Evolutionary conservation across 2,113 vertebrate genomes (phyloP).

Genomic region (Poecilia latipinna): DNA sequence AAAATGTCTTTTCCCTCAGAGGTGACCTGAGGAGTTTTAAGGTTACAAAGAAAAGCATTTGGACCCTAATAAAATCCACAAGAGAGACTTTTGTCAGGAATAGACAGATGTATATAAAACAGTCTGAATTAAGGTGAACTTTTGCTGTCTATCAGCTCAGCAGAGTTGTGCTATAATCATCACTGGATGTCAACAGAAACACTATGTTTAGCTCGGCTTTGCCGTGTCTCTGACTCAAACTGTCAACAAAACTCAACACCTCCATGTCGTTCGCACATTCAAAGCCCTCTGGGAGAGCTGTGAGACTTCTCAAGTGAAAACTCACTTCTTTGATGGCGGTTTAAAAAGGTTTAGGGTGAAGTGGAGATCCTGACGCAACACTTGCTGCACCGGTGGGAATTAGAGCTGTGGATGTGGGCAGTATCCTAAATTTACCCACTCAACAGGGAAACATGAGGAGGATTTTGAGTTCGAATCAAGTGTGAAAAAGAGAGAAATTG

Average conservation of each 20-base stretch:
- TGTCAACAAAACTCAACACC: conserved; percentile 1
- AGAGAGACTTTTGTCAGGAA: not conserved
- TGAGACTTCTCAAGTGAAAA: conserved; percentile 1
- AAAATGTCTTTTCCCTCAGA: not conserved
- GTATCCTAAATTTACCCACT: not conserved
- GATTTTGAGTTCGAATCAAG: not conserved
- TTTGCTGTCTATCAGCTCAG: not conserved
- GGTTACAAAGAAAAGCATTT: not conserved
- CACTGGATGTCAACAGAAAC: not conserved
- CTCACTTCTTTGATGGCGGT: not conserved
- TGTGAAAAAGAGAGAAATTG: not conserved
- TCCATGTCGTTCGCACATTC: not conserved
- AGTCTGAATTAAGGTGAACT: not conserved
- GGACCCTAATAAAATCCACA: not conserved
- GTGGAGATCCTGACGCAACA: not conserved
- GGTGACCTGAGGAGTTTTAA: not conserved
- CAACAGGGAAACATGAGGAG: not conserved
- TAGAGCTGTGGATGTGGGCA: not conserved
- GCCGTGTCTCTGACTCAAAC: not conserved
- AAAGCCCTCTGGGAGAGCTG: not conserved
- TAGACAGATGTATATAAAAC: not conserved
- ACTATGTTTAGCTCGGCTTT: not conserved
- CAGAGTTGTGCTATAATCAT: not conserved
- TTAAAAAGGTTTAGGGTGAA: not conserved
- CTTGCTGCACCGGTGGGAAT: not conserved